Evolutionary conservation across 2,888 invertebrate genomes (phyloP).

Genomic region (Hyppa rectilinea): DNA sequence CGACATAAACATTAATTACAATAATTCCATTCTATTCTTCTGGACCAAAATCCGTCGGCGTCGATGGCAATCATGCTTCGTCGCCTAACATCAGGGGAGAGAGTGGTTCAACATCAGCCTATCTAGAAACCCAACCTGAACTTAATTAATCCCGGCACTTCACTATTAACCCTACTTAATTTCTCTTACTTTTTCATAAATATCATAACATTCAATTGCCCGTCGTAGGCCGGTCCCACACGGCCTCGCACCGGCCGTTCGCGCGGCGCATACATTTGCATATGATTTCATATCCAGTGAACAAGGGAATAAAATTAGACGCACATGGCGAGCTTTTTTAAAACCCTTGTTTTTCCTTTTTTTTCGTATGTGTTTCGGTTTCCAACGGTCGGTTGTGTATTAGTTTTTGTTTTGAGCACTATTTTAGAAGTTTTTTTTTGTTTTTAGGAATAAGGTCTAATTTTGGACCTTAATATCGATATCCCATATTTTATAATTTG

Average conservation of each 20-base stretch:
- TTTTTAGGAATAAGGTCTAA: neutral
- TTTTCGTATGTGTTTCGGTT: constrained; percentile 77
- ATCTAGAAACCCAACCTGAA: neutral
- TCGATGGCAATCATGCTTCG: neutral
- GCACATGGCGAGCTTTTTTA: constrained; percentile 84
- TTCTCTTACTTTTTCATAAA: constrained; percentile 35
- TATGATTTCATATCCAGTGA: constrained; percentile 90
- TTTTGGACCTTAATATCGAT: neutral
- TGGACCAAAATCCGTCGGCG: too few relatives aligned
- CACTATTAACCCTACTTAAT: constrained; percentile 9
- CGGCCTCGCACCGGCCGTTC: constrained; percentile 71
- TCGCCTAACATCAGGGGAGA: neutral
- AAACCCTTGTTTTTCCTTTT: constrained; percentile 85
- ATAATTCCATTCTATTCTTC: too few relatives aligned
- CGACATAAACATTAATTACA: too few relatives aligned
- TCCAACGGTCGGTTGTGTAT: constrained; percentile 74
- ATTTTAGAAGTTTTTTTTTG: constrained; percentile 28
- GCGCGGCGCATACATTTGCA: constrained; percentile 88
- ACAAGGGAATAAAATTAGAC: constrained; percentile 89
- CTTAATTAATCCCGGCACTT: neutral
- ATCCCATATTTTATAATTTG: neutral
- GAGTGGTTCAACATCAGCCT: neutral
- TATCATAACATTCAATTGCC: constrained; percentile 62
- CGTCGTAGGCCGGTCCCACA: constrained; percentile 47
- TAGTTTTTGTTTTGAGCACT: constrained; percentile 41